Evolutionary conservation across 2,888 invertebrate genomes (phyloP).

Genomic region (Drepanosiphum platanoidis): DNA sequence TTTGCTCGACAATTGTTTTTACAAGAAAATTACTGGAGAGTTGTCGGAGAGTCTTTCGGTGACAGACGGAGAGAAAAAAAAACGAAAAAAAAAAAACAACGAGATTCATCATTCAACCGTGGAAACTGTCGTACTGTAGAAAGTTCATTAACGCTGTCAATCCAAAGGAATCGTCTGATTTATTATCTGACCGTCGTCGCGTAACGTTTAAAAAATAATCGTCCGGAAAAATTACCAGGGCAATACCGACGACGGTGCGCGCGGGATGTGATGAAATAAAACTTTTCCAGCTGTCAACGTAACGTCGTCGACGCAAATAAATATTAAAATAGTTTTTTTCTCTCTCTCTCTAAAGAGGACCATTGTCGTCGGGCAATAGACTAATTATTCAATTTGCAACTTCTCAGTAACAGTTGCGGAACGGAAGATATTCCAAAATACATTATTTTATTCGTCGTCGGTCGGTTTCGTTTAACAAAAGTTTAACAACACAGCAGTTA

Average conservation of each 20-base stretch:
- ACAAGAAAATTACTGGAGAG: constrained; percentile 51
- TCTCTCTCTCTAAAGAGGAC: background rate
- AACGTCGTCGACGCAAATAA: constrained; percentile 10
- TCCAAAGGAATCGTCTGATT: constrained; percentile 49
- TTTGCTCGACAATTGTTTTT: constrained; percentile 53
- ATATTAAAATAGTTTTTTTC: constrained; percentile 38
- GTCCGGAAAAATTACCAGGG: constrained; percentile 9
- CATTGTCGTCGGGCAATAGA: background rate
- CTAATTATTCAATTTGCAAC: constrained; percentile 30
- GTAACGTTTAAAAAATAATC: constrained; percentile 49
- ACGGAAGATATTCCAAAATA: background rate
- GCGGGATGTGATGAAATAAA: constrained; percentile 23
- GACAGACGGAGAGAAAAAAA: constrained; percentile 23
- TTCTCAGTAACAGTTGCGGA: background rate
- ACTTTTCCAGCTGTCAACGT: constrained; percentile 46
- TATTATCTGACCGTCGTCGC: constrained; percentile 54
- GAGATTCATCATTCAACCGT: constrained; percentile 55
- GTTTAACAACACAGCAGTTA: too few relatives aligned
- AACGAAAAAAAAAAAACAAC: constrained; percentile 2
- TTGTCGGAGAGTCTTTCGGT: constrained; percentile 42
- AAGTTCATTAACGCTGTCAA: constrained; percentile 60
- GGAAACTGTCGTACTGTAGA: constrained; percentile 33
- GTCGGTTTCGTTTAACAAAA: background rate
- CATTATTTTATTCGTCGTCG: too few relatives aligned
- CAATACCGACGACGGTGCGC: background rate